Evolutionary conservation across 2,113 vertebrate species (phyloP), one percentile per base, ranked within the genome.

Genomic region (Chauna torquata): DNA sequence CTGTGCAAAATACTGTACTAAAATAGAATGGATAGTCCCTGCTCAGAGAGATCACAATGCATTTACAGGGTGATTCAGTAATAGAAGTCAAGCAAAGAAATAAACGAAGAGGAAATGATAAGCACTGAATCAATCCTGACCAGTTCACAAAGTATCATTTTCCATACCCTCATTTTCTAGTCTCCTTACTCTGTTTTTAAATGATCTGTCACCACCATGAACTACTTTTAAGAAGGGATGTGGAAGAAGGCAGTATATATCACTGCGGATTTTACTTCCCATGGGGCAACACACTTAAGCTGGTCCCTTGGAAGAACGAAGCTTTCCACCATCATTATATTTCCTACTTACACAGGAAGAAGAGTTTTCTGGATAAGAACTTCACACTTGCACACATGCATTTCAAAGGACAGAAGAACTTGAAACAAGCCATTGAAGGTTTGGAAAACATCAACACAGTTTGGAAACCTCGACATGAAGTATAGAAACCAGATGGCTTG

Each of bases 351-450:
- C 12, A 65, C 28, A 44, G 40, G 59, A 38, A 71, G 58, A 69
- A 70, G 45, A 72, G 54, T 9, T 74, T 66, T 57, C 72, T 24
- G 36, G 70, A 38, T 28, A 25, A 62, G 66, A 62, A 38, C 22
- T 54, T 66, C 86, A 78, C 86, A 36, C 80, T 18, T 38, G 38
- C 54, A 22, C 70, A 36, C 2, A 2, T 40, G n/a, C 32, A 58
- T 84, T 91, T 96, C 97, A 92, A 94, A 92, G 81, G 74, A 19
- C 16, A 23, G 44, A n/a, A 75, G 68, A 49, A 71, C 49, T 38
- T 89, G 66, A 86, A 87, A 83, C 40, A 30, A 75, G 52, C n/a
- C 30, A 34, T 4, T 32, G 76, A 88, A 80, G 74, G 66, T 10
- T 54, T 42, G 75, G 54, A 81, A 84, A 79, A 62, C 62, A 94